Evolutionary conservation across 1,140 invertebrate genomes (phyloP), one percentile per base, ranked within the genome.

Genomic region (Anoplophora glabripennis): DNA sequence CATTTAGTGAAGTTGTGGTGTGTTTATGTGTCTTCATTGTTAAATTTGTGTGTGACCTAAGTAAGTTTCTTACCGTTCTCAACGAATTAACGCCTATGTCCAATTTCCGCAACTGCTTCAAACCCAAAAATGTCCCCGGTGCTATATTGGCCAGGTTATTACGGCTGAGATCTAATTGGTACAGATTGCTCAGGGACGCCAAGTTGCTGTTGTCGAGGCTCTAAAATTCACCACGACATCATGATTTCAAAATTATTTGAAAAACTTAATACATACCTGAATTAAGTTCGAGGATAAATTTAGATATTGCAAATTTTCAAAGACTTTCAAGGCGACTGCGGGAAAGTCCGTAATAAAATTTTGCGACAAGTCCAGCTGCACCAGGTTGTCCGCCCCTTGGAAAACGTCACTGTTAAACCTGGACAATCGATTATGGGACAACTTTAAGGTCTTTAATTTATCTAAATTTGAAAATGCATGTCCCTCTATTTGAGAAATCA

Each of bases 301-400:
- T 15, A 94, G 77, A 55, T 85, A 83, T 70, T 84, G 86, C 0
- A 95, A 74, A 28, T 82, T 81, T 0, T 75, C 70, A 51, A 93
- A 83, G 1, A 83, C 76, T 62, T 85, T 85, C n/a, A 94, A 68
- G 0, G 90, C 86, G 1, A 88, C 82, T 0, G 82, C 83, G 2
- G 93, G 92, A 72, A 94, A 89, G 66, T 90, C 85, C 5, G 80
- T 79, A 12, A 96, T 84, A 68, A 92, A 92, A 75, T 96, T 95
- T 66, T 88, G 84, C 0, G 91, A 92, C 4, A 95, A 76, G 75
- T 94, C 89, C 54, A 95, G 74, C 57, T 85, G 83, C 60, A 92
- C 82, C 21, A 95, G 75, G 52, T 83, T 86, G 59, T 84, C 81
- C 3, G 89, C 82, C 48, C 89, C 88, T 77, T 88, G 81, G 67